phyloP scores from a whole-genome alignment of 2,113 vertebrate species.

The Lasiurus borealis region DNA sequence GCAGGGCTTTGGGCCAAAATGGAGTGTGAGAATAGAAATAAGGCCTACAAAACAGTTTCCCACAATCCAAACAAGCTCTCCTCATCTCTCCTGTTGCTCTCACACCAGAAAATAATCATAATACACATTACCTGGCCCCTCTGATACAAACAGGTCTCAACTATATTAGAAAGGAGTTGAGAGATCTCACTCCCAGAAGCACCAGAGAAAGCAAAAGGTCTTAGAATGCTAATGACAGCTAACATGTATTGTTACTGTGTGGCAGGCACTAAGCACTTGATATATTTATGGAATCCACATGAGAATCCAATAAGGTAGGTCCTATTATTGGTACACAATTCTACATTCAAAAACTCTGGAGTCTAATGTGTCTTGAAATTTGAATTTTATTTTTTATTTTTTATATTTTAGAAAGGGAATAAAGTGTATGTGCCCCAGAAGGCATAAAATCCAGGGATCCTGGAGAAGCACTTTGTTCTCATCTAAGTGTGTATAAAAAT shows the following conservation, averaged over 20 bases:
- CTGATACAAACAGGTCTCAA: neutral
- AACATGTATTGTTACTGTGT: neutral
- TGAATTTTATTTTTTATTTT: neutral
- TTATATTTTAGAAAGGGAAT: neutral
- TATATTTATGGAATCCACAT: neutral
- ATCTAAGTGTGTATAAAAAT: neutral
- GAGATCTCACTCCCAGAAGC: neutral
- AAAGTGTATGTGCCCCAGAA: neutral
- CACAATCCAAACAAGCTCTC: neutral
- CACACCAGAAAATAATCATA: neutral
- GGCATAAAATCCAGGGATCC: neutral
- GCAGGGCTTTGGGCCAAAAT: neutral
- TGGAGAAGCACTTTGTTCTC: neutral
- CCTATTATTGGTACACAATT: neutral
- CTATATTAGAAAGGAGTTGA: neutral
- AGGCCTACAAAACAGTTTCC: neutral
- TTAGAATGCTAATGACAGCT: neutral
- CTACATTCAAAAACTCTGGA: neutral
- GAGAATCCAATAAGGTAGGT: neutral
- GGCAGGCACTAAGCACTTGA: neutral
- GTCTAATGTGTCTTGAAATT: neutral
- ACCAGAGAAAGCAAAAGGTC: neutral
- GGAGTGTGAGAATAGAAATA: neutral
- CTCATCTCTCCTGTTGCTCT: neutral
- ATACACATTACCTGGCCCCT: neutral